Evolutionary conservation across 2,888 invertebrate species (phyloP), one percentile per base, ranked within the genome.

Genomic region (Linnaemya vulpina): DNA sequence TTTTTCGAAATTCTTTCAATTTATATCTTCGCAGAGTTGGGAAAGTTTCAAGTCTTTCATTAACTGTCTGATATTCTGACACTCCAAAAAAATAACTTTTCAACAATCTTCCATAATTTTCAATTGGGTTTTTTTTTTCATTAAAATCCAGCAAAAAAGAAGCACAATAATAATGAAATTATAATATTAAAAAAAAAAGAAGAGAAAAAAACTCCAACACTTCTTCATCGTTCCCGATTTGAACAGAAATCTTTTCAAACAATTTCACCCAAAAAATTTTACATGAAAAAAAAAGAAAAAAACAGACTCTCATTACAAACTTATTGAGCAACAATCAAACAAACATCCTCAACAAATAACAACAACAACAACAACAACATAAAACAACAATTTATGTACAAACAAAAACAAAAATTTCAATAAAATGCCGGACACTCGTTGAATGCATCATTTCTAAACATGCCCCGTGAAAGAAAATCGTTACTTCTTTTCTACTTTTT

Each of bases 251-350:
- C 22, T 53, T 63, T 40, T 51, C 22, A 51, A 65, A 53, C n/a
- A 63, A 30, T 65, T 74, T 74, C n/a, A 51, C 46, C 62, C 60
- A 55, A 77, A 60, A 67, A 65, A 35, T 43, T 58, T 65, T 65
- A 49, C 51, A 49, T 49, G 17, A 7, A 11, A 30, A 51, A 17
- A 46, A n/a, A 30, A 60, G 35, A 51, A 38, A 40, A 0, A 46
- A 46, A 49, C 53, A 38, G 68, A 70, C 63, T 20, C 70, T 76
- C 71, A 77, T 82, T 71, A 82, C 49, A 49, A 82, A 71, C 60
- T 71, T 82, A 82, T 82, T 82, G 71, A 77, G 82, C 82, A 82
- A 82, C 77, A 82, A 65, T 71, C 46, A 49, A 65, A 55, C 20
- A 71, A 71, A 62, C 40, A 76, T 30, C 5, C 7, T 43, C 38